Evolutionary conservation across 2,888 invertebrate genomes (phyloP).

Genomic region (Lasioglossum calceatum): DNA sequence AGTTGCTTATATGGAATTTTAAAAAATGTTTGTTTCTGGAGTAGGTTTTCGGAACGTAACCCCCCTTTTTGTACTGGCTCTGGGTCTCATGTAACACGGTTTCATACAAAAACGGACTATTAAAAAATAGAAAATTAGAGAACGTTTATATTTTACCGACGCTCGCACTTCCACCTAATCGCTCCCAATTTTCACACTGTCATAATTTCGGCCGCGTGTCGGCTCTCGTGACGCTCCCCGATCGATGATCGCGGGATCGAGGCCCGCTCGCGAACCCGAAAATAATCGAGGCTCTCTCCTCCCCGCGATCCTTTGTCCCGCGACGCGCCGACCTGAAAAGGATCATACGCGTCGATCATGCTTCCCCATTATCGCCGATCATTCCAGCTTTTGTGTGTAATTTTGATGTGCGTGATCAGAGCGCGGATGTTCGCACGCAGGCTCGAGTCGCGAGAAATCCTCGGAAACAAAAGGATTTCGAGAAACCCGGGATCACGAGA

Average conservation of each 20-base stretch:
- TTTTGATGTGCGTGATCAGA: slow-evolving; percentile 61
- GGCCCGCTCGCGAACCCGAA: neutral
- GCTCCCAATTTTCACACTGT: slow-evolving; percentile 29
- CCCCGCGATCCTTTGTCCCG: neutral
- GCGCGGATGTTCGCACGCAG: slow-evolving; percentile 53
- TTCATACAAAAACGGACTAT: too few species aligned
- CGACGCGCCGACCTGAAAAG: slow-evolving; percentile 27
- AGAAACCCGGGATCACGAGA: slow-evolving; percentile 9
- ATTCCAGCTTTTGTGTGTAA: slow-evolving; percentile 65
- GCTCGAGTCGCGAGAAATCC: slow-evolving; percentile 49
- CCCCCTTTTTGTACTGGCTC: too few species aligned
- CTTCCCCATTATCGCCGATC: slow-evolving; percentile 45
- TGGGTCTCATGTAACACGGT: too few species aligned
- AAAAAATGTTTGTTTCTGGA: too few species aligned
- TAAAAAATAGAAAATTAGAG: neutral
- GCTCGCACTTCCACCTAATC: neutral
- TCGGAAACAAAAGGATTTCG: slow-evolving; percentile 38
- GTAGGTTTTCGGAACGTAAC: too few species aligned
- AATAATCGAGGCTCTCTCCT: neutral
- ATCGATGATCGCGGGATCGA: slow-evolving; percentile 17
- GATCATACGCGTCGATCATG: slow-evolving; percentile 24
- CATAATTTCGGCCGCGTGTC: slow-evolving; percentile 8
- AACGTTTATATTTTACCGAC: neutral
- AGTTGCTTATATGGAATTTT: too few species aligned
- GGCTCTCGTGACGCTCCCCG: neutral